Percentiles rank a stretch among this genome's conserved stretches.
These are phyloP conservation scores for Pterocles burchelli DNA, from an alignment of 2,113 vertebrate genomes.

Conservation along the genomic window DNA sequence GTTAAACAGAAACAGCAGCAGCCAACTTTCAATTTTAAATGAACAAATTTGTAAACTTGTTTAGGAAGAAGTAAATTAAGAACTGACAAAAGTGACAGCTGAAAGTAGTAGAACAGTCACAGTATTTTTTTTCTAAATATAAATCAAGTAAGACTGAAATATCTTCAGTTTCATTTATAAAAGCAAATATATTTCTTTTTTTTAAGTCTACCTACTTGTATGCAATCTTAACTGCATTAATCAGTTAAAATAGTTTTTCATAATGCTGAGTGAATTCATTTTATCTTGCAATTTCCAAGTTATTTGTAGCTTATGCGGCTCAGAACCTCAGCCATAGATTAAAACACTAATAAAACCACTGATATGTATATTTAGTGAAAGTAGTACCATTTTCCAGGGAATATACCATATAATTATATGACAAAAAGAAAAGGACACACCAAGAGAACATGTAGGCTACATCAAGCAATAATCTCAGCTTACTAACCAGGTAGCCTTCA, in stretches of 20 bases:
- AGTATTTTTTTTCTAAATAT: constrained; percentile 44
- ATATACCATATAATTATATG: background rate
- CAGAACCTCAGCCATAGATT: background rate
- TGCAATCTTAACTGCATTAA: background rate
- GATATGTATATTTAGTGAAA: background rate
- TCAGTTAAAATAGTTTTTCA: background rate
- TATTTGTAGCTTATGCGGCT: background rate
- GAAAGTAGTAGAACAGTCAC: constrained; percentile 41
- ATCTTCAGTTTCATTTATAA: constrained; percentile 35
- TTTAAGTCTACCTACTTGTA: background rate
- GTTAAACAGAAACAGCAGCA: constrained; percentile 39
- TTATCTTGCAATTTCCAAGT: background rate
- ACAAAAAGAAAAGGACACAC: background rate
- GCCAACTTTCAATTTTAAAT: constrained; percentile 59
- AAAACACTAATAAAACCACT: background rate
- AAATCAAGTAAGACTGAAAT: constrained; percentile 46
- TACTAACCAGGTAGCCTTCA: background rate
- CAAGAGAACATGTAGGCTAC: background rate
- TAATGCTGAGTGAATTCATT: background rate
- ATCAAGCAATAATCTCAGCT: background rate
- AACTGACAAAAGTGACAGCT: constrained; percentile 62
- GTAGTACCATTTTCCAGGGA: background rate
- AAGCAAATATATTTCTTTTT: background rate
- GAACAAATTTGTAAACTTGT: constrained; percentile 44
- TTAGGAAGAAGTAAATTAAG: constrained; percentile 61